Evolutionary conservation across 2,888 invertebrate species (phyloP), one percentile per base, ranked within the genome.

Genomic region (Polyommatus iphigenia): DNA sequence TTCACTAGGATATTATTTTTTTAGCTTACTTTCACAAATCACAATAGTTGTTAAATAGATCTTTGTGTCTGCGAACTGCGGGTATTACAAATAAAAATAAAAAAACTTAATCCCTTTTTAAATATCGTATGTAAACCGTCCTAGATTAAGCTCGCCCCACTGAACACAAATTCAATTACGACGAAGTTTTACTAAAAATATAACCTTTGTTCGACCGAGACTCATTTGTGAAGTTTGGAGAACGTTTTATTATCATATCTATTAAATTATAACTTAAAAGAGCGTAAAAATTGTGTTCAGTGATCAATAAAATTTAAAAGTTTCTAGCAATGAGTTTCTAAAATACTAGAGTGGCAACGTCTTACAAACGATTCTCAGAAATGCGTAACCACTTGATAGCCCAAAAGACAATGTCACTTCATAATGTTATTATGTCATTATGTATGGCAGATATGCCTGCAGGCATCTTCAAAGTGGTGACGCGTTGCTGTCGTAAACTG

Each of bases 131-230:
- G 62, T 67, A 67, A 67, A 67, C 13, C 59, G 59, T 59, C 10
- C 62, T 15, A 5, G 62, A 29, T 4, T 67, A 15, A 18, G 29
- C 67, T 15, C 67, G 67, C 67, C 32, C 29, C 67, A 32, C 67
- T 67, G 67, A 29, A 67, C 29, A 67, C 32, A 67, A 67, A 67
- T 67, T 67, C 67, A 67, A 67, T 67, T 32, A 67, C 29, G 29
- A 6, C 29, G 29, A 29, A 67, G 15, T 67, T 67, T 67, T 67
- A 67, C 67, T 29, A 67, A 67, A 67, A 67, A 67, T 32, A 67
- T 67, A 67, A 67, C 67, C 67, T 67, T 67, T 29, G 67, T 32
- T 67, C 24, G 67, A 67, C 62, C 24, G n/a, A 62, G 24, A 8
- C 24, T 62, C 62, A 24, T 62, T 62, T 62, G 24, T 13, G 13